Evolutionary conservation across 2,797 vertebrate genomes (phyloP).

Genomic region (Amniataba percoides): DNA sequence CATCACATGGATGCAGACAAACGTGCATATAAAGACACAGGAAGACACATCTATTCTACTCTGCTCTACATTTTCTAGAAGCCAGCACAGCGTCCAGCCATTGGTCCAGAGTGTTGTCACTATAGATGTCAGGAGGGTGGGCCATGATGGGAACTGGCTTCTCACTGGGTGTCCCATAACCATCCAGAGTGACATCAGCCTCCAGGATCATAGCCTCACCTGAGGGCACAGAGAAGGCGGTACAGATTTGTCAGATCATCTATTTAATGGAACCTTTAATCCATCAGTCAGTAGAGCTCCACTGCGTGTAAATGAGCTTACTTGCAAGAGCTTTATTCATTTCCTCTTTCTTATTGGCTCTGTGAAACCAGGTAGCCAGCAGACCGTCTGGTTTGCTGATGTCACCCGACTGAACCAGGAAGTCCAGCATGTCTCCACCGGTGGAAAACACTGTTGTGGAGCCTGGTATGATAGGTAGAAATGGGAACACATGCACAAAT

Average conservation of each 20-base stretch:
- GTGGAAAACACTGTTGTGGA: slow-evolving; percentile 69
- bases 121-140: slow-evolving; percentile 86
- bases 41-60: not conserved
- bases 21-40: not conserved
- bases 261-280: not conserved
- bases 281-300: not conserved
- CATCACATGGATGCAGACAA: not conserved
- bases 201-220: slow-evolving; percentile 88
- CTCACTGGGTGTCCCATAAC: slow-evolving; percentile 80
- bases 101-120: slow-evolving; percentile 89
- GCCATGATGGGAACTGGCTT: slow-evolving; percentile 90
- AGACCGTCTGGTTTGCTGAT: slow-evolving; percentile 85
- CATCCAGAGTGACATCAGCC: slow-evolving; percentile 87
- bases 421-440: slow-evolving; percentile 88
- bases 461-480: slow-evolving; percentile 26
- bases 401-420: slow-evolving; percentile 80
- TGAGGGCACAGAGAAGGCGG: slow-evolving; percentile 41
- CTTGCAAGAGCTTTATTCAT: slow-evolving; percentile 85
- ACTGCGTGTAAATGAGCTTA: slow-evolving; percentile 65
- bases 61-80: slow-evolving; percentile 84
- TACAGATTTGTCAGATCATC: not conserved
- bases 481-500: too few species aligned
- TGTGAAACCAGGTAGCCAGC: slow-evolving; percentile 88
- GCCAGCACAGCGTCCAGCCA: slow-evolving; percentile 87
- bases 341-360: slow-evolving; percentile 85